Percentiles rank a stretch among this genome's conserved stretches.
phyloP scores from a whole-genome alignment of 2,113 vertebrate species.

The Mesembrinibis cayennensis region DNA sequence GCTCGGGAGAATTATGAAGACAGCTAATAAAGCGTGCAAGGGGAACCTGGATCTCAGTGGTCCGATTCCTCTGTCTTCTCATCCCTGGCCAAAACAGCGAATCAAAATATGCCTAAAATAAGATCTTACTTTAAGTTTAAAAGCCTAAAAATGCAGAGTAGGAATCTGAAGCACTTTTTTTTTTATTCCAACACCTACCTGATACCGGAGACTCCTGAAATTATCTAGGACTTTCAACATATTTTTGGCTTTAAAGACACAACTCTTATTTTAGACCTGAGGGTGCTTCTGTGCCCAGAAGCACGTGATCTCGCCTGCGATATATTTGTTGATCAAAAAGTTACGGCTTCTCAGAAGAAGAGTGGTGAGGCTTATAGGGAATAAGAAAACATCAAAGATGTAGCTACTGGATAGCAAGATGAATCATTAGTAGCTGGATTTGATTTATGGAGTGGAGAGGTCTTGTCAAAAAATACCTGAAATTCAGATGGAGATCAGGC shows the following conservation, averaged over 20 bases:
- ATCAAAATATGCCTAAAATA: neutral
- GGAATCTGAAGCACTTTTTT: neutral
- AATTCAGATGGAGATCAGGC: neutral
- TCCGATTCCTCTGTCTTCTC: neutral
- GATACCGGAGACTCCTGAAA: neutral
- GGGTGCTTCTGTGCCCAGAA: neutral
- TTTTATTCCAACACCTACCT: neutral
- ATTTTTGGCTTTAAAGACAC: neutral
- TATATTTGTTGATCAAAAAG: neutral
- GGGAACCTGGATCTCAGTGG: neutral
- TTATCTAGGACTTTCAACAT: neutral
- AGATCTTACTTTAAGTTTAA: neutral
- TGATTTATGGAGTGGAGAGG: neutral
- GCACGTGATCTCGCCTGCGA: neutral
- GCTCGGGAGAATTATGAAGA: neutral
- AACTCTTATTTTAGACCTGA: neutral
- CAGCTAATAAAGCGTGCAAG: accelerated
- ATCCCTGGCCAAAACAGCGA: neutral
- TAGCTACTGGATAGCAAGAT: neutral
- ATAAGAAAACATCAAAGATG: neutral
- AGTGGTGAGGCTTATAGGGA: neutral
- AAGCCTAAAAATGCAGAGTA: neutral
- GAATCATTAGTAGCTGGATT: neutral
- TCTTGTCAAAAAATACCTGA: neutral
- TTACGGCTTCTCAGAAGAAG: accelerated